A percentile compares a stretch with the other conserved stretches of the same genome.
Evolutionary conservation across 1,140 invertebrate species (phyloP).

Genomic region (Bombus turneri): DNA sequence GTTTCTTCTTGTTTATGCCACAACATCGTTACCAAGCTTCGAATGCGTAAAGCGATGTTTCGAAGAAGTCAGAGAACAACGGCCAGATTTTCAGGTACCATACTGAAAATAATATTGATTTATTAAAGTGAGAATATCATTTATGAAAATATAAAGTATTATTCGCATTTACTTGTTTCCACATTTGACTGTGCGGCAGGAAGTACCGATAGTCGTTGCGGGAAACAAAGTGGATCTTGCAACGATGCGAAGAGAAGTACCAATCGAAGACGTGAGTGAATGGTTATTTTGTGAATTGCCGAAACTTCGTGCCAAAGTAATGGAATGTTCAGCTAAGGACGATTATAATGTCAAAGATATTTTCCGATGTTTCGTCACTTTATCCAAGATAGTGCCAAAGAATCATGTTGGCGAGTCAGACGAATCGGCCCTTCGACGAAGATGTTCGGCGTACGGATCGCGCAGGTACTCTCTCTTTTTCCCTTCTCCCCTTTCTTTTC

Average conservation of each 20-base stretch:
- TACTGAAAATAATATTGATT: neutral
- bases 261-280: conserved; percentile 90
- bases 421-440: conserved; percentile 86
- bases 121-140: neutral
- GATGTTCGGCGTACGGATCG: conserved; percentile 88
- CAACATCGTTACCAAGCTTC: conserved; percentile 90
- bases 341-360: conserved; percentile 90
- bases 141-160: neutral
- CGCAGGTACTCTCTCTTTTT: conserved; percentile 72
- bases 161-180: neutral
- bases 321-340: conserved; percentile 92
- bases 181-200: conserved; percentile 79
- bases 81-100: conserved; percentile 87
- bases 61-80: conserved; percentile 91
- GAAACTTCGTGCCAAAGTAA: conserved; percentile 88
- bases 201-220: conserved; percentile 93
- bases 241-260: conserved; percentile 85
- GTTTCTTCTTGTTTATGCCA: conserved; percentile 94
- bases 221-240: conserved; percentile 92
- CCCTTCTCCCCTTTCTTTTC: neutral
- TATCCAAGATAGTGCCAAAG: conserved; percentile 86
- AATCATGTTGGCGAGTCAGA: conserved; percentile 83
- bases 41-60: conserved; percentile 91
- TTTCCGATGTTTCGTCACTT: conserved; percentile 87
- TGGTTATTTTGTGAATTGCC: conserved; percentile 91